These are phyloP conservation scores for Danionella cerebrum DNA, from an alignment of 2,113 vertebrate species.

Conservation along the genomic window DNA sequence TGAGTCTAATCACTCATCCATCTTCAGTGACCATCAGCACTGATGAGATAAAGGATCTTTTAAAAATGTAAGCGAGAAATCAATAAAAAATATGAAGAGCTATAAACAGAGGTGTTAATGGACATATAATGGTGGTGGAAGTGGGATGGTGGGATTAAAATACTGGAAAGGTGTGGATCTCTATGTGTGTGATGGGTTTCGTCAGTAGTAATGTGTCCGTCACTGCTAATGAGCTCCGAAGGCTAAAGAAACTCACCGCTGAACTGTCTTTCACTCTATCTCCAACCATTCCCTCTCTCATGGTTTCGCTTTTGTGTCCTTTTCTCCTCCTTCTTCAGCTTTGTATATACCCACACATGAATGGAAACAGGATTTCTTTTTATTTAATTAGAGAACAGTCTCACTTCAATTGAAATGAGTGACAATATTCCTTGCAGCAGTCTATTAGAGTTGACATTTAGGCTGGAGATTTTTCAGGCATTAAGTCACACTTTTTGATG, in stretches of 20 bases:
- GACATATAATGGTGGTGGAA: slow-evolving; percentile 28
- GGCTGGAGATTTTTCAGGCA: too few species aligned
- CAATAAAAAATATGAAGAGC: not conserved
- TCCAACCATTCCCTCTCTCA: not conserved
- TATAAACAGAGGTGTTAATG: not conserved
- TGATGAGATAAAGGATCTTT: too few species aligned
- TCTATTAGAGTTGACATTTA: too few species aligned
- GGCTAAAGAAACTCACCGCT: slow-evolving; percentile 55
- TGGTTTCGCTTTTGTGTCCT: not conserved
- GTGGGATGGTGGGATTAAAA: slow-evolving; percentile 27
- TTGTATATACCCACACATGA: not conserved
- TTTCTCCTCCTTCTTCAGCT: not conserved
- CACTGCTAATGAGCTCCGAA: slow-evolving; percentile 68
- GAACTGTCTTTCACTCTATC: slow-evolving; percentile 37
- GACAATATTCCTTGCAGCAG: not conserved
- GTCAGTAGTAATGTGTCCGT: slow-evolving; percentile 62
- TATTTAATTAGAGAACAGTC: not conserved
- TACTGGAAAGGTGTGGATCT: slow-evolving; percentile 3
- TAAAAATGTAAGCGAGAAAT: too few species aligned
- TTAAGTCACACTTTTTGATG: too few species aligned
- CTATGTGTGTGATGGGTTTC: slow-evolving; percentile 40
- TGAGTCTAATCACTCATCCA: too few species aligned
- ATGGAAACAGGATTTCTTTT: not conserved
- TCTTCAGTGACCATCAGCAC: too few species aligned
- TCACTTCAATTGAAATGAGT: not conserved